Percentiles rank a stretch among this genome's conserved stretches.
These are phyloP conservation scores for Nomada flava DNA, from an alignment of 2,888 invertebrate genomes.

Conservation along the genomic window DNA sequence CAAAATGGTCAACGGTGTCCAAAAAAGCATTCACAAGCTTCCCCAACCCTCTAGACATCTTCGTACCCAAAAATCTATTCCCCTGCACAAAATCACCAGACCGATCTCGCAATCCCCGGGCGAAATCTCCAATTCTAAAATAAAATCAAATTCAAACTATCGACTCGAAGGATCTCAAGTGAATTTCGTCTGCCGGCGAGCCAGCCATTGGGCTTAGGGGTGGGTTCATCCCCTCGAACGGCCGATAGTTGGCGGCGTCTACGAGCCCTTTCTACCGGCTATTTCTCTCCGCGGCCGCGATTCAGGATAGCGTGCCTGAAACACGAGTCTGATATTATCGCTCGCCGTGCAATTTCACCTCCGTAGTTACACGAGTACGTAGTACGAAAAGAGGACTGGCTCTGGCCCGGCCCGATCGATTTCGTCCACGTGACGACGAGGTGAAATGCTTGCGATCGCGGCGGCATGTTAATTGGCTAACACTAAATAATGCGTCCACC, in stretches of 20 bases:
- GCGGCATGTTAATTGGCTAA: conserved; percentile 72
- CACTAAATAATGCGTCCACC: conserved; percentile 71
- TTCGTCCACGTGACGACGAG: conserved; percentile 38
- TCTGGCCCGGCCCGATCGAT: conserved; percentile 61
- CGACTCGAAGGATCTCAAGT: conserved; percentile 40
- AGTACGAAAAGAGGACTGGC: conserved; percentile 1
- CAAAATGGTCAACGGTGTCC: too few species aligned
- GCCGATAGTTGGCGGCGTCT: conserved; percentile 21
- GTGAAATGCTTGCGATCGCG: conserved; percentile 53
- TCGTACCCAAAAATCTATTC: too few species aligned
- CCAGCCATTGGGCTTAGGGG: background rate
- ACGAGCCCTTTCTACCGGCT: conserved; percentile 32
- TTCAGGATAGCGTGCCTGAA: conserved; percentile 74
- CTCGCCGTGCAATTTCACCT: conserved; percentile 75
- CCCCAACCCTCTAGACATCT: too few species aligned
- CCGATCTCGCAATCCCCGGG: too few species aligned
- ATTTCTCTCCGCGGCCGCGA: conserved; percentile 65
- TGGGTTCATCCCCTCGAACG: background rate
- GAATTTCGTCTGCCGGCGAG: conserved; percentile 33
- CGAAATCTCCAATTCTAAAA: background rate
- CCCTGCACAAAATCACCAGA: too few species aligned
- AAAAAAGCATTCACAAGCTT: too few species aligned
- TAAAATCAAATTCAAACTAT: conserved; percentile 45
- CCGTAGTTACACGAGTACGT: conserved; percentile 63
- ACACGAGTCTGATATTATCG: conserved; percentile 76